Base-by-base conservation (phyloP, 2,888 invertebrate species). In the Aplocera efformata region DNA sequence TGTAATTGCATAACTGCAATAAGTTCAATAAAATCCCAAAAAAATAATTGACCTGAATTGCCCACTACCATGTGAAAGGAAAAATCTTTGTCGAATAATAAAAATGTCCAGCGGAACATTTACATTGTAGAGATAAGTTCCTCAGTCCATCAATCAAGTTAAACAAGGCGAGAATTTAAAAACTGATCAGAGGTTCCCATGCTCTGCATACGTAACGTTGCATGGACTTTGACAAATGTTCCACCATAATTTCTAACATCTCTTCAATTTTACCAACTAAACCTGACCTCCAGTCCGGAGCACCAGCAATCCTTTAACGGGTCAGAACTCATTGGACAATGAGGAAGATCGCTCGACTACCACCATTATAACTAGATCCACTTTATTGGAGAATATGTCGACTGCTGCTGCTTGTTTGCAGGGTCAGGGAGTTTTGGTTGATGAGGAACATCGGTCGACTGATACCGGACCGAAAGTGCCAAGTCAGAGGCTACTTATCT, bases 171-270 rank as follows among this genome's bases (percentile, higher is more conserved):
- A 26, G 31, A 32, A 29, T 25, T 43, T 33, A 40, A 35, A 37
- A 41, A 23, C 28, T 32, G 38, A 38, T 32, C 25, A 25, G 22
- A 21, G 29, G 29, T 28, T 35, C 13, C 20, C 32, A 30, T 32
- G 40, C 26, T 40, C 45, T 45, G 45, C 45, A 45, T 45, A 45
- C 45, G 29, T 36, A 33, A 36, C 67, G 37, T 42, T 70, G 69
- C 67, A 67, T 64, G 58, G 75, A 79, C 81, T 76, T 76, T 79
- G 81, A 81, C 79, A 78, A 81, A 81, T 79, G 73, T 65, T 56
- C 54, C 40, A 46, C 72, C 72, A 78, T 79, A 78, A 78, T 74
- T 79, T 61, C 66, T 65, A 61, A 69, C 67, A 68, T 70, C 67
- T 60, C 32, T 53, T 53, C 53, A 45, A 49, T 45, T 29, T 29